Evolutionary conservation across 2,888 invertebrate species (phyloP).

Genomic region (Drosophila borborema): DNA sequence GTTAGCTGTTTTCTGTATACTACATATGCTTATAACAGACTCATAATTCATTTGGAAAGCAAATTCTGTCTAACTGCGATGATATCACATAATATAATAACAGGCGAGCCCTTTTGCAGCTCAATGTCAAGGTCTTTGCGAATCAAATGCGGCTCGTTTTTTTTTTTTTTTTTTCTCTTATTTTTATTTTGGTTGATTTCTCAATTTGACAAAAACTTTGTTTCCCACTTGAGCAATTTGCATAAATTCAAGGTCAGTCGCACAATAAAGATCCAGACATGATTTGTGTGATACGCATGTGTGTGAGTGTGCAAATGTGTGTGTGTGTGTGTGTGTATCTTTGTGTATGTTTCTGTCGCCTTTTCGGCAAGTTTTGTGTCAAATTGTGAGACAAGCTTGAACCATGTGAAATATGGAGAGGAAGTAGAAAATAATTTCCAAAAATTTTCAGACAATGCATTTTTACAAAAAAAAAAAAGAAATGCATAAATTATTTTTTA

Average conservation of each 20-base stretch:
- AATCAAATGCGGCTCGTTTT: conserved; percentile 18
- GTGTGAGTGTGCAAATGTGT: not conserved
- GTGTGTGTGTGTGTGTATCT: not conserved
- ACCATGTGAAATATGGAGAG: conserved; percentile 15
- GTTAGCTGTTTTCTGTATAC: not conserved
- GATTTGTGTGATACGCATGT: conserved; percentile 40
- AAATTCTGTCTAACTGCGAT: conserved; percentile 35
- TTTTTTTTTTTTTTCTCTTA: conserved; percentile 1
- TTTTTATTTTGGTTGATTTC: conserved; percentile 39
- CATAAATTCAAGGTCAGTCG: conserved; percentile 75
- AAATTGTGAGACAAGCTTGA: conserved; percentile 31
- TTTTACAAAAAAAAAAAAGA: too few relatives aligned
- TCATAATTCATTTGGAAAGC: not conserved
- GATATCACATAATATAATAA: conserved; percentile 31
- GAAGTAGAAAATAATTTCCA: not conserved
- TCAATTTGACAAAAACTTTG: conserved; percentile 77
- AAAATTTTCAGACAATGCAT: not conserved
- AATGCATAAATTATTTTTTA: not conserved
- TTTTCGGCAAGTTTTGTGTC: conserved; percentile 49
- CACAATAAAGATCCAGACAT: conserved; percentile 75
- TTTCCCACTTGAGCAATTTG: conserved; percentile 77
- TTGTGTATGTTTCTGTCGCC: conserved; percentile 21
- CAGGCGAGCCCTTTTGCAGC: conserved; percentile 51
- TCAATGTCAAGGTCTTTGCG: conserved; percentile 66
- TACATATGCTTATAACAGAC: not conserved